Percentiles rank a stretch among this genome's conserved stretches.
phyloP scores from a whole-genome alignment of 2,888 invertebrate genomes.

The Clitarchus hookeri region DNA sequence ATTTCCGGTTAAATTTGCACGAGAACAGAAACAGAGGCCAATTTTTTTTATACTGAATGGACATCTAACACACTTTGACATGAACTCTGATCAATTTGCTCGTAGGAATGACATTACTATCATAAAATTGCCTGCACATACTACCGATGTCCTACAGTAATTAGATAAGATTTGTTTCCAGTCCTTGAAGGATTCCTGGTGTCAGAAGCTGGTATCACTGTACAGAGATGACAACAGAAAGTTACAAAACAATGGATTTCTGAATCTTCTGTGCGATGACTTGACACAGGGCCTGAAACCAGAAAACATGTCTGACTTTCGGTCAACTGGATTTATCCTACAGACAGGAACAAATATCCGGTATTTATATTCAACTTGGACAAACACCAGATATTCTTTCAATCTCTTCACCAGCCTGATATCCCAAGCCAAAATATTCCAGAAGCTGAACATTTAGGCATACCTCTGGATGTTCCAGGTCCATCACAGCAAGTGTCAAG shows the following conservation, averaged over 20 bases:
- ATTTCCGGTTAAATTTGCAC: too few relatives aligned
- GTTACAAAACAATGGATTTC: neutral
- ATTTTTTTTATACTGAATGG: neutral
- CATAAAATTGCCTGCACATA: conserved; percentile 11
- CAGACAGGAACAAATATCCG: too few relatives aligned
- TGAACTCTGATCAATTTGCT: neutral
- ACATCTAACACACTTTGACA: neutral
- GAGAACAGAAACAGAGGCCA: too few relatives aligned
- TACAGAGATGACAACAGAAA: neutral
- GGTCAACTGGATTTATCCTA: neutral
- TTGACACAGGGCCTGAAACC: neutral
- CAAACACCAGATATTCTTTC: neutral
- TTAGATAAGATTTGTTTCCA: neutral
- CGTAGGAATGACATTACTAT: neutral
- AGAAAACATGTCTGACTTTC: too few relatives aligned
- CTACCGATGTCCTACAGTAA: neutral
- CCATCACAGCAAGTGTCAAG: too few relatives aligned
- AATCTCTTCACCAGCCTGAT: neutral
- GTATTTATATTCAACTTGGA: neutral
- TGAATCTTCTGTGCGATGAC: neutral
- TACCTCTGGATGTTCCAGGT: too few relatives aligned
- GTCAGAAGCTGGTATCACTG: neutral
- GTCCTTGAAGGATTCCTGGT: neutral
- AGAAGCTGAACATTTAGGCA: too few relatives aligned
- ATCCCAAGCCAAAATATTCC: neutral